Percentiles rank a stretch among this genome's conserved stretches.
These are phyloP conservation scores for Crypturellus undulatus DNA, from an alignment of 2,113 vertebrate genomes.

Conservation along the genomic window DNA sequence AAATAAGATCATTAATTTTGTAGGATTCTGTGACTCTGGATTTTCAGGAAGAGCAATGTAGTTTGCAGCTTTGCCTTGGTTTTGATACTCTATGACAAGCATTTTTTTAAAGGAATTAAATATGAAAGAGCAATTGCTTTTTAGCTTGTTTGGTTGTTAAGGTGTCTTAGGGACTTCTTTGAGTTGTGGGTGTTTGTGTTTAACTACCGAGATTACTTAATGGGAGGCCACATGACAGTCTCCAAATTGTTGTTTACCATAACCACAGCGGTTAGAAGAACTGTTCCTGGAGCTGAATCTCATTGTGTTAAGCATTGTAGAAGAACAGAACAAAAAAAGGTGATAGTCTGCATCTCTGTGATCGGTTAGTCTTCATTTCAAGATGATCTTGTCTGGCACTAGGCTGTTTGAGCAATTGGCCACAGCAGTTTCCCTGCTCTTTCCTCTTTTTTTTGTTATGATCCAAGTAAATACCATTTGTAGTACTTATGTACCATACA, in stretches of 20 bases:
- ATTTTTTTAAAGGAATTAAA: not conserved
- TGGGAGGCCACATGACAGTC: not conserved
- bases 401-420: not conserved
- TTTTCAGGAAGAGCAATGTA: not conserved
- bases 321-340: not conserved
- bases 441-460: not conserved
- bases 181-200: slow-evolving; percentile 13
- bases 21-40: not conserved
- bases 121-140: not conserved
- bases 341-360: not conserved
- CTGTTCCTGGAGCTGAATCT: not conserved
- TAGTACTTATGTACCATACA: not conserved
- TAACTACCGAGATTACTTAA: not conserved
- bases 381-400: not conserved
- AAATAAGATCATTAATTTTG: not conserved
- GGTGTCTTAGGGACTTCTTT: not conserved
- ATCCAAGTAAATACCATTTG: not conserved
- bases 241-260: slow-evolving; percentile 11
- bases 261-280: not conserved
- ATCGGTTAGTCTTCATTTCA: not conserved
- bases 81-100: not conserved
- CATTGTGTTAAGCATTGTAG: not conserved
- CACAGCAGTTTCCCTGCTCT: not conserved
- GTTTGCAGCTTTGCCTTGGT: not conserved
- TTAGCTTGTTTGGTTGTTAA: not conserved